Base-by-base conservation (phyloP, 2,888 invertebrate species). In the Terebella lapidaria region DNA sequence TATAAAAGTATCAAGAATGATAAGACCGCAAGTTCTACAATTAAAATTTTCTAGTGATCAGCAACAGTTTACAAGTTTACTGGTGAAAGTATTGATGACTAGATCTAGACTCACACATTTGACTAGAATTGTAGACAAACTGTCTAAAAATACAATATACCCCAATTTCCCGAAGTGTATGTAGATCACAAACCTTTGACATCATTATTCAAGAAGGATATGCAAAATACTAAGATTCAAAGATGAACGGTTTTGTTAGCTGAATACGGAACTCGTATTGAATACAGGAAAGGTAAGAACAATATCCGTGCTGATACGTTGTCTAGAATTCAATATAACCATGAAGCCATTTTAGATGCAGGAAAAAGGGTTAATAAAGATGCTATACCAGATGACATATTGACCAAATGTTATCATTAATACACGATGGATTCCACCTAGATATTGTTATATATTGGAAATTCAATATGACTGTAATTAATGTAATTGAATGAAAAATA, bases 141-240 rank as follows among this genome's bases (percentile, higher is more conserved):
- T 10, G 24, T 3, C 4, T 57, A 5, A 18, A 54, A n/a, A 10
- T n/a, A n/a, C n/a, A 58, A 58, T 22, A 27, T 58, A 10, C 3
- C 1, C 22, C 45, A 35, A n/a, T 58, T 45, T 25, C 25, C 54
- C 54, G 22, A 5, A 10, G n/a, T 46, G 18, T 59, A 30, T 27
- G 56, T 56, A 2, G 59, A 59, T 24, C 47, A 59, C 29, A 59
- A 59, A 2, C 59, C 59, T 10, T 28, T 59, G 35, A 5, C 25
- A 24, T 47, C 1, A n/a, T 24, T 59, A 5, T 58, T 58, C 27
- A 54, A 15, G n/a, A 24, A 25, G 26, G 54, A 54, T 18, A 54
- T 58, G 27, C 3, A 18, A 4, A 58, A 58, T 27, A 54, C 58
- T 3, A 58, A 54, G 24, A 54, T 58, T 4, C 58, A 58, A 54